phyloP scores from a whole-genome alignment of 2,888 invertebrate species.

The Drosophila aldrichi region DNA sequence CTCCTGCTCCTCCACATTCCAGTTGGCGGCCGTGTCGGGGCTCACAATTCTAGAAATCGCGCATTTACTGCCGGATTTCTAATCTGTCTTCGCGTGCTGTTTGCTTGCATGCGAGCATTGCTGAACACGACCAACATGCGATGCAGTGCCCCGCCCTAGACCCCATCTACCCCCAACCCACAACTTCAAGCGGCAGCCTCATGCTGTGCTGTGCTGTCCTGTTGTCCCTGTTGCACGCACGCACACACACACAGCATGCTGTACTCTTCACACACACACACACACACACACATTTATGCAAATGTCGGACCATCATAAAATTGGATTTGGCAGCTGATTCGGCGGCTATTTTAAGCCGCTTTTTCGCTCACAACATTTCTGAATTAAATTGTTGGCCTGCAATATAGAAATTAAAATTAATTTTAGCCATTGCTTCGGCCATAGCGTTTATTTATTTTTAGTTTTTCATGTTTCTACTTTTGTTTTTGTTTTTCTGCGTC shows the following conservation, averaged over 20 bases:
- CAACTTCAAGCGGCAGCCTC: conserved; percentile 57
- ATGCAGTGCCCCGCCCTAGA: conserved; percentile 37
- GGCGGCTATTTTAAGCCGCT: conserved; percentile 71
- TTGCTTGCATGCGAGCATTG: conserved; percentile 74
- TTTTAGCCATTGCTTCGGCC: conserved; percentile 52
- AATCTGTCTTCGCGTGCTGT: conserved; percentile 79
- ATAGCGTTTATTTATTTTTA: conserved; percentile 62
- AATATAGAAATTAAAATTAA: conserved; percentile 68
- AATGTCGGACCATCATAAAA: conserved; percentile 74
- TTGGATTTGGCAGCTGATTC: conserved; percentile 81
- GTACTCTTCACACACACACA: conserved; percentile 19
- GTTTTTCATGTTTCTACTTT: conserved; percentile 31
- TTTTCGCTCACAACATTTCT: conserved; percentile 51
- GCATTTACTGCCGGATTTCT: conserved; percentile 63
- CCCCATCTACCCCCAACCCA: conserved; percentile 5
- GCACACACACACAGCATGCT: conserved; percentile 19
- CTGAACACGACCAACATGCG: conserved; percentile 74
- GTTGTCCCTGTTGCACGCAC: conserved; percentile 43
- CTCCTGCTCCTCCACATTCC: conserved; percentile 10
- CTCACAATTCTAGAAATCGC: conserved; percentile 37
- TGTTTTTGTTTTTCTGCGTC: conserved; percentile 29
- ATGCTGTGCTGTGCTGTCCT: conserved; percentile 71
- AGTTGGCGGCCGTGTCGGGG: conserved; percentile 16
- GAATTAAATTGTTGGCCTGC: conserved; percentile 51
- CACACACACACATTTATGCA: conserved; percentile 58